Evolutionary conservation across 2,797 vertebrate genomes (phyloP).

Genomic region (Channallabes apus): DNA sequence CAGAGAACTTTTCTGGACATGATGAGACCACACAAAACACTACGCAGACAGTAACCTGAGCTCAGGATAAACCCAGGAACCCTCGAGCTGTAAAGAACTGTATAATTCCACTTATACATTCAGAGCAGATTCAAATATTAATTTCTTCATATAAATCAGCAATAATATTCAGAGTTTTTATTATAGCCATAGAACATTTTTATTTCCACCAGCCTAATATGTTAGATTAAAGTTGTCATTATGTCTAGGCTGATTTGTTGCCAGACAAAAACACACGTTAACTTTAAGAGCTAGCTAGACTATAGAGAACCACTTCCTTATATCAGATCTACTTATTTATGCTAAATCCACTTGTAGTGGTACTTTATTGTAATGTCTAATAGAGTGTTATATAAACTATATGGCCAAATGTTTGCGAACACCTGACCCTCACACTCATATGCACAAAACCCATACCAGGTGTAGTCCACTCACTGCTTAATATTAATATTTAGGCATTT

Average conservation of each 20-base stretch:
- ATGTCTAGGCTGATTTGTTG: not conserved
- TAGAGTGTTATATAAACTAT: not conserved
- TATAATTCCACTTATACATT: not conserved
- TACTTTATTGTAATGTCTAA: slow-evolving; percentile 6
- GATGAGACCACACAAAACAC: not conserved
- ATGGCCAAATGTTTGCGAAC: not conserved
- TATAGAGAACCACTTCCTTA: too few relatives aligned
- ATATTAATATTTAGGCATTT: too few relatives aligned
- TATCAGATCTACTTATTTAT: not conserved
- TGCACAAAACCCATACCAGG: not conserved
- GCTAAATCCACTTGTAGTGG: not conserved
- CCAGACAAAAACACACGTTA: not conserved
- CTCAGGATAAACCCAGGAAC: not conserved
- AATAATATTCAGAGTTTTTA: not conserved
- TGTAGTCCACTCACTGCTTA: not conserved
- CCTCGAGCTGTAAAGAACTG: not conserved
- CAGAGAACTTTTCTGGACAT: not conserved
- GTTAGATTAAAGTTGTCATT: slow-evolving; percentile 6
- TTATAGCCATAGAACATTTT: not conserved
- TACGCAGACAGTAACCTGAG: not conserved
- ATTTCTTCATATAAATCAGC: not conserved
- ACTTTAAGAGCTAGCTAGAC: not conserved
- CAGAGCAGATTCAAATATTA: not conserved
- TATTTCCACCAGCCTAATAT: not conserved
- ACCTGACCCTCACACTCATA: not conserved